Percentiles rank a stretch among this genome's conserved stretches.
Evolutionary conservation across 2,113 vertebrate genomes (phyloP).

Genomic region (Tonatia bakeri): DNA sequence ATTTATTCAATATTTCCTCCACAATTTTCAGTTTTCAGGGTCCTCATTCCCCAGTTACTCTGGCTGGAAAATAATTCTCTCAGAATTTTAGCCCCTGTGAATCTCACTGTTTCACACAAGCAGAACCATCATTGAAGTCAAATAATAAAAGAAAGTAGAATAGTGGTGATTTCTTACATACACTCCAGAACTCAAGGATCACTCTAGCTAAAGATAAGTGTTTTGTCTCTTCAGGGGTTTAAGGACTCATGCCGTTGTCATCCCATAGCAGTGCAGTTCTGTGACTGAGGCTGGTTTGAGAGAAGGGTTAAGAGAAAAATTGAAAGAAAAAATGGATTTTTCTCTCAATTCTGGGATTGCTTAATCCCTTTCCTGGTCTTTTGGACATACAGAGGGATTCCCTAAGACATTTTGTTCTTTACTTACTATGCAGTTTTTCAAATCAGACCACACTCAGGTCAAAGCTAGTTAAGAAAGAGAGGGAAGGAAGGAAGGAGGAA

Average conservation of each 20-base stretch:
- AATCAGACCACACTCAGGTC: not conserved
- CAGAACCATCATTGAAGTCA: not conserved
- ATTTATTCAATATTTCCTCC: not conserved
- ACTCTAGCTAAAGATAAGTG: not conserved
- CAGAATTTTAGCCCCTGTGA: not conserved
- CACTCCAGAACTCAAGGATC: not conserved
- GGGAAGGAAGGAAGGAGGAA: not conserved
- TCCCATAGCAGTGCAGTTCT: accelerated
- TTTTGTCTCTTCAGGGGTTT: not conserved
- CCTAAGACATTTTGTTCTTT: not conserved
- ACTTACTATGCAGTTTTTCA: not conserved
- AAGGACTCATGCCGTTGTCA: not conserved
- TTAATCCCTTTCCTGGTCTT: not conserved
- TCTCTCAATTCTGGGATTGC: not conserved
- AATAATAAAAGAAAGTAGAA: not conserved
- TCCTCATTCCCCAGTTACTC: not conserved
- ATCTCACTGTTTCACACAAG: not conserved
- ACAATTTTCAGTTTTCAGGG: not conserved
- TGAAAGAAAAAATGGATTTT: not conserved
- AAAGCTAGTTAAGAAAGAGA: not conserved
- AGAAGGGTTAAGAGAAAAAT: not conserved
- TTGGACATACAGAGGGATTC: not conserved
- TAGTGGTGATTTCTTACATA: not conserved
- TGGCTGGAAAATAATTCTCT: not conserved
- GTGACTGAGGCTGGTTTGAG: not conserved